Conservation (phyloP, 2,113 vertebrate species). For the Platysternon megacephalum region DNA sequence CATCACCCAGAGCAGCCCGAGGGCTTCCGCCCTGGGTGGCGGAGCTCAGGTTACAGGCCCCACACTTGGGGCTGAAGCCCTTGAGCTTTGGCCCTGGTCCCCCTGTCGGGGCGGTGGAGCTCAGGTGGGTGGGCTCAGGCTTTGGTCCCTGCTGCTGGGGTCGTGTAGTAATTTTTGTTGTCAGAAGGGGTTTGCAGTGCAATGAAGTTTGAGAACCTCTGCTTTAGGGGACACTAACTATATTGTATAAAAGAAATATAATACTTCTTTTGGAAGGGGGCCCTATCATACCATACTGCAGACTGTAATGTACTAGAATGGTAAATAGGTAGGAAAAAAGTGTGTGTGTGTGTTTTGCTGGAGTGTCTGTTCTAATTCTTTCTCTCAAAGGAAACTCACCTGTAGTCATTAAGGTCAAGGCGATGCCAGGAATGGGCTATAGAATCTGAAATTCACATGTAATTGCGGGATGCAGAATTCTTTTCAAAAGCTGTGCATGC, state of each 20-base stretch:
- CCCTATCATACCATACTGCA: background rate
- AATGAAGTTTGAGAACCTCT: background rate
- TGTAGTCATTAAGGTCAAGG: slow-evolving; percentile 17
- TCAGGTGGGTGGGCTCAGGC: too few species aligned
- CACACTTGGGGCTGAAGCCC: too few species aligned
- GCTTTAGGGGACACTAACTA: background rate
- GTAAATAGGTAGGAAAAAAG: background rate
- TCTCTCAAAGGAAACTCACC: background rate
- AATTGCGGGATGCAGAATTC: background rate
- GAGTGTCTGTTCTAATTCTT: background rate
- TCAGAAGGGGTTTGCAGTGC: too few species aligned
- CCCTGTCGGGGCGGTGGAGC: too few species aligned
- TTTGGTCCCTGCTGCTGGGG: too few species aligned
- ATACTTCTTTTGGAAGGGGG: background rate
- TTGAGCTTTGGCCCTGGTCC: too few species aligned
- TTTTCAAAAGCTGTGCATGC: slow-evolving; percentile 2
- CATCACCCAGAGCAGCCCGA: too few species aligned
- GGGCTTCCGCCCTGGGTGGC: too few species aligned
- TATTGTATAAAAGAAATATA: background rate
- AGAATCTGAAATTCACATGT: background rate
- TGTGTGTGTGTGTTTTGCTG: background rate
- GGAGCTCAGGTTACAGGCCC: too few species aligned
- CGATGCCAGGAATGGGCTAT: background rate
- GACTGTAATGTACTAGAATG: background rate
- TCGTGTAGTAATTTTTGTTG: too few species aligned